Percentiles rank a stretch among this genome's conserved stretches.
Evolutionary conservation across 2,888 invertebrate species (phyloP).

Genomic region (Molorchus minor): DNA sequence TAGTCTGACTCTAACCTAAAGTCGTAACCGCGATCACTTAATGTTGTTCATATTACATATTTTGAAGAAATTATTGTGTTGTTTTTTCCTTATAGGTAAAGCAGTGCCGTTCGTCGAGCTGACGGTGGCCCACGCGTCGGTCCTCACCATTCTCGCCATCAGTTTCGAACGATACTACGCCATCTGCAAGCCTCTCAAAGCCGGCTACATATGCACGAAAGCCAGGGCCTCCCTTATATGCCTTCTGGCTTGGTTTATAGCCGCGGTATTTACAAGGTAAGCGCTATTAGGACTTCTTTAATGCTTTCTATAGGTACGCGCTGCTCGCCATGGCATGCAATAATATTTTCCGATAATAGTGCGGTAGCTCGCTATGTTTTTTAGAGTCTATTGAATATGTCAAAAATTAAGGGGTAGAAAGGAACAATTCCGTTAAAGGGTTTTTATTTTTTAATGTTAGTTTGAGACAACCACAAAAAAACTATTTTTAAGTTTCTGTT

Average conservation of each 20-base stretch:
- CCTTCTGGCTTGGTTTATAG: constrained; percentile 83
- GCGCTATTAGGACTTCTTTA: constrained; percentile 33
- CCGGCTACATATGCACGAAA: constrained; percentile 90
- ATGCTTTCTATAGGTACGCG: not conserved
- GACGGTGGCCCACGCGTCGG: constrained; percentile 91
- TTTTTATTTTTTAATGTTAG: no score
- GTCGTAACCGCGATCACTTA: no score
- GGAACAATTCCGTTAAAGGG: no score
- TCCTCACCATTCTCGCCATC: constrained; percentile 91
- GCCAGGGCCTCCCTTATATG: constrained; percentile 84
- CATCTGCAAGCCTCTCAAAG: constrained; percentile 90
- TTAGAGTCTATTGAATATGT: no score
- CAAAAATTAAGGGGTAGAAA: no score
- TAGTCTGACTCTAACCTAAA: no score
- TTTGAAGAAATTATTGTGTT: no score
- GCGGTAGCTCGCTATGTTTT: no score
- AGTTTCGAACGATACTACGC: constrained; percentile 88
- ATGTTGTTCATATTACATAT: no score
- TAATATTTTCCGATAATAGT: not conserved
- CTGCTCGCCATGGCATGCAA: constrained; percentile 24
- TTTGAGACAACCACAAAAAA: no score
- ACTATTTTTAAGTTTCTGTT: no score
- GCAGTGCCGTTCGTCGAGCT: constrained; percentile 92
- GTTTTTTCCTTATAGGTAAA: constrained; percentile 76
- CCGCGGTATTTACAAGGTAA: constrained; percentile 88